Evolutionary conservation across 2,888 invertebrate species (phyloP).

Genomic region (Brachypalpus laphriformis): DNA sequence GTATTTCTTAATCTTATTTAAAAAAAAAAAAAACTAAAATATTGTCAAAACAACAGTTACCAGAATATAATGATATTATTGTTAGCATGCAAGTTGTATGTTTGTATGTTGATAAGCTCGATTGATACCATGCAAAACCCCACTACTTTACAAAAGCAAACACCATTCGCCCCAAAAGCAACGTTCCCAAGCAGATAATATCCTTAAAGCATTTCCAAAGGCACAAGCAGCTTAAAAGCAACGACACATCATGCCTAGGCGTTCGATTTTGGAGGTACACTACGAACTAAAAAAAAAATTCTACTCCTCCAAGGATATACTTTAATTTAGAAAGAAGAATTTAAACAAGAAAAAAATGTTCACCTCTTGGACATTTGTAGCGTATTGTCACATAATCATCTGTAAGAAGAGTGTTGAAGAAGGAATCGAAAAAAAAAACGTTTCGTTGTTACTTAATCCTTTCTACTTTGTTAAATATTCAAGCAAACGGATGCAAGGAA

Average conservation of each 20-base stretch:
- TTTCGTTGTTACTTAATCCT: slow-evolving; percentile 46
- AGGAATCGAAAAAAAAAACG: slow-evolving; percentile 34
- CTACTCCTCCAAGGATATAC: slow-evolving; percentile 40
- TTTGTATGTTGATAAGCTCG: background rate
- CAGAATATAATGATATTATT: background rate
- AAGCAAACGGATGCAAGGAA: slow-evolving; percentile 36
- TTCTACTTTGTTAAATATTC: slow-evolving; percentile 18
- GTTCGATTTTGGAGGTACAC: slow-evolving; percentile 28
- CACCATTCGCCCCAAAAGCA: background rate
- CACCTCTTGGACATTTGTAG: slow-evolving; percentile 95
- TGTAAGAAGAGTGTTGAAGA: slow-evolving; percentile 85
- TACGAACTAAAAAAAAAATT: slow-evolving; percentile 21
- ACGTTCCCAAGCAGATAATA: background rate
- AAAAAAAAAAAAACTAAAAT: background rate
- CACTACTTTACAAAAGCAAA: slow-evolving; percentile 1
- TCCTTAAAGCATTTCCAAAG: slow-evolving; percentile 21
- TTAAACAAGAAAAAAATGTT: slow-evolving; percentile 75
- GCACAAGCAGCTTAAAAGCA: slow-evolving; percentile 7
- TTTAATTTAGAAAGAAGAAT: slow-evolving; percentile 12
- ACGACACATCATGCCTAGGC: slow-evolving; percentile 40
- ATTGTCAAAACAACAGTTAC: too few relatives aligned
- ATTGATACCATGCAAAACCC: slow-evolving; percentile 25
- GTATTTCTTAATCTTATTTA: background rate
- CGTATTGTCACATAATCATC: slow-evolving; percentile 96
- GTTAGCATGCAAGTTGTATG: background rate